A percentile compares a stretch with the other conserved stretches of the same genome.
Evolutionary conservation across 2,888 invertebrate genomes (phyloP).

Genomic region (Rhorus exstirpatorius): DNA sequence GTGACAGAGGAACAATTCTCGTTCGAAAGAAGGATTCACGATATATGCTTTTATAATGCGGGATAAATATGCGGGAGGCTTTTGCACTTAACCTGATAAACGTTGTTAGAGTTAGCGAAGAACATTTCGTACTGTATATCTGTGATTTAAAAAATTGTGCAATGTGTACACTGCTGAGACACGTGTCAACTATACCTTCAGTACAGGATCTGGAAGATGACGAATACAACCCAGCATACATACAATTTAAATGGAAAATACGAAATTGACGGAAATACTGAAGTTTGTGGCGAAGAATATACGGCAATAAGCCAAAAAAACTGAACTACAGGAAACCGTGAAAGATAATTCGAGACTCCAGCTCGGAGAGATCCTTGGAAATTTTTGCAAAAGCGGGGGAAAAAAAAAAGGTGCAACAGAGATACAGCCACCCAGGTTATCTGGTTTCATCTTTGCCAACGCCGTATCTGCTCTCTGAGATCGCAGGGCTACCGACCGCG

Average conservation of each 20-base stretch:
- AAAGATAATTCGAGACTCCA: conserved; percentile 34
- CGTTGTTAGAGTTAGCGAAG: too few species aligned
- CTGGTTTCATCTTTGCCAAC: conserved; percentile 78
- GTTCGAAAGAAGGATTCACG: neutral
- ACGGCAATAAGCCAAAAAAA: conserved; percentile 2
- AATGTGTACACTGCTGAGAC: neutral
- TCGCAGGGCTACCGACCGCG: conserved; percentile 76
- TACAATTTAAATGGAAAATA: neutral
- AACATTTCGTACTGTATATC: neutral
- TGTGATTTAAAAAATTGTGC: neutral
- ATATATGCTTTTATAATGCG: neutral
- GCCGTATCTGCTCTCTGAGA: conserved; percentile 76
- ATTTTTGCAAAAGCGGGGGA: conserved; percentile 65
- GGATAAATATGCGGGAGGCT: neutral
- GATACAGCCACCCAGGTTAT: conserved; percentile 74
- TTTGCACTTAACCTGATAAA: too few species aligned
- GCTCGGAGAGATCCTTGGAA: conserved; percentile 27
- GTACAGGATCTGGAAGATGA: neutral
- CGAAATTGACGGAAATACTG: conserved; percentile 4
- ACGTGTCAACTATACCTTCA: neutral
- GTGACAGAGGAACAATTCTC: neutral
- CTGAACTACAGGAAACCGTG: neutral
- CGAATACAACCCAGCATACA: neutral
- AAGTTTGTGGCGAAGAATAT: conserved; percentile 17
- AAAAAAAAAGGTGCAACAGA: conserved; percentile 65